Base-by-base conservation (phyloP, 2,888 invertebrate genomes). In the Meandrusa payeni region DNA sequence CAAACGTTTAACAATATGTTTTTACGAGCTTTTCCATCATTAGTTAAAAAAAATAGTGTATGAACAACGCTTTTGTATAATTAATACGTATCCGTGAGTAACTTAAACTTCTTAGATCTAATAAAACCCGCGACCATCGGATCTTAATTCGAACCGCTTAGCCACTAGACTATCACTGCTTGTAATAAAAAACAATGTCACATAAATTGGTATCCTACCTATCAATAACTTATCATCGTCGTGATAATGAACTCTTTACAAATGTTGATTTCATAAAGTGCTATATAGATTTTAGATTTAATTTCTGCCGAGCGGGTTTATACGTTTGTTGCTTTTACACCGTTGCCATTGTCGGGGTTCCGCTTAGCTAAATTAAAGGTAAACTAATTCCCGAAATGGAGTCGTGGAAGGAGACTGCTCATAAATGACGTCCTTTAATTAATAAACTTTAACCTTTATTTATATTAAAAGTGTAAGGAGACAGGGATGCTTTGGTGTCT, bases 381-480 rank as follows among this genome's bases (percentile, higher is more conserved):
- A 80, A 82, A 83, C 83, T 79, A 76, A 82, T 81, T 75, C 69
- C 52, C 57, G 55, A 71, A 80, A 79, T 76, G 75, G 76, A 64
- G 51, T 57, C 61, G 55, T 48, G 50, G 48, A 47, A 39, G 51
- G 50, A 49, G 45, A 26, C 10, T 28, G 19, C 44, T 47, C 19
- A 31, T 47, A 51, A 50, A 51, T 52, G 49, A 53, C 47, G 47
- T 48, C 41, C 39, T 52, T 61, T 63, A 61, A 61, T 62, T 57
- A 62, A 59, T 59, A 56, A 52, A 56, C 53, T 48, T 47, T 42
- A 44, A 43, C 47, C 50, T 57, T 57, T 51, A 48, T 26, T 49
- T 32, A 46, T 41, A n/a, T 13, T 4, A 19, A 32, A n/a, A 5
- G 5, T 7, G n/a, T 19, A 19, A 2, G 10, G 13, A 22, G 12